Evolutionary conservation across 2,888 invertebrate genomes (phyloP), one percentile per base, ranked within the genome.

Genomic region (Micoletzkya japonica): DNA sequence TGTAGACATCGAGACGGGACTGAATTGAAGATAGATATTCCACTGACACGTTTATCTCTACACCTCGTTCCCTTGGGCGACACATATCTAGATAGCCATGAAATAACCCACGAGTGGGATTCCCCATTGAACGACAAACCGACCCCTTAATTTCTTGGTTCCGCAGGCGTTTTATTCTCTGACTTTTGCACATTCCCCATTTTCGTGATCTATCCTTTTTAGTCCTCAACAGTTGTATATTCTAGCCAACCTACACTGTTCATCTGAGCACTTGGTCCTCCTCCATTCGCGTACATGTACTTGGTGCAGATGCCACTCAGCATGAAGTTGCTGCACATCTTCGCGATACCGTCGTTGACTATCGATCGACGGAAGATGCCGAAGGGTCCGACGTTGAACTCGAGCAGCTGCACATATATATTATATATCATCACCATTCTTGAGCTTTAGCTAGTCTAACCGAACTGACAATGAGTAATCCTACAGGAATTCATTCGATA

Each of bases 381-480:
- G 63, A 63, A 63, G 2, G 63, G 24, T 4, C 63, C 63, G 7
- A 50, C 63, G 6, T 50, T 30, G 6, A n/a, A 34, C 50, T 63
- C 63, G 63, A 63, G 44, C 30, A 34, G 50, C 63, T 63, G 63
- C 3, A 63, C 49, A n/a, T n/a, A n/a, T n/a, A n/a, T n/a, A n/a
- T n/a, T n/a, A n/a, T n/a, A n/a, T n/a, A n/a, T 52, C 6, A n/a
- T 52, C 24, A 52, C 24, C 6, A 14, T n/a, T 14, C n/a, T 6
- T n/a, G 24, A 52, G 24, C 6, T 52, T 44, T 44, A 20, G 20
- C 44, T 44, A 44, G 10, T 44, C 44, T 20, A 44, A 44, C 20
- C 44, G 20, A 44, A 10, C 44, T 44, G n/a, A n/a, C n/a, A n/a
- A n/a, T n/a, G n/a, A n/a, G n/a, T n/a, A n/a, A n/a, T n/a, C n/a